Conservation (phyloP, 1,140 invertebrate genomes). For the Tribolium madens region DNA sequence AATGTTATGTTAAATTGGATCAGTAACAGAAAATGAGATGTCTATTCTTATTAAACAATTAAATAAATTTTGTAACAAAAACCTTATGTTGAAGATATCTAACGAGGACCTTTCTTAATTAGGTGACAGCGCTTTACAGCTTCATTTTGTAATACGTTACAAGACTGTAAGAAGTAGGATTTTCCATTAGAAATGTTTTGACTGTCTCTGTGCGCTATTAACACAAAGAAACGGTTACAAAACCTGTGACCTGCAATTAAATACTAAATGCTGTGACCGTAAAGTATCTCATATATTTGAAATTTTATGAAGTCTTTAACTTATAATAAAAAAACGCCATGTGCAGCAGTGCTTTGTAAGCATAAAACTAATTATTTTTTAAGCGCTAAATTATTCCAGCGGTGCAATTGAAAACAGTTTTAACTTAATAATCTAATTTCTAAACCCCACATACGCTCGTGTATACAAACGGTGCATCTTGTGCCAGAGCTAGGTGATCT, state of each 20-base stretch:
- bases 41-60: too few relatives aligned
- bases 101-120: background rate
- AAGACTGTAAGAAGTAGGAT: background rate
- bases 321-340: background rate
- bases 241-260: constrained; percentile 26
- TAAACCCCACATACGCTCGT: background rate
- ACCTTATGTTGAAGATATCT: background rate
- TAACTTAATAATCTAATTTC: constrained; percentile 3
- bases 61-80: background rate
- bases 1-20: background rate
- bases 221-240: background rate
- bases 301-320: constrained; percentile 20
- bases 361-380: background rate
- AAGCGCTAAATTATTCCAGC: background rate
- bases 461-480: background rate
- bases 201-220: background rate
- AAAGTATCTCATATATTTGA: constrained; percentile 5
- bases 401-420: background rate
- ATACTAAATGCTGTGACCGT: constrained; percentile 12
- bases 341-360: background rate
- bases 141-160: constrained; percentile 4
- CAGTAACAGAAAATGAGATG: background rate
- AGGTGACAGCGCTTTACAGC: background rate
- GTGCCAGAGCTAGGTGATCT: background rate
- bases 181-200: background rate